Evolutionary conservation across 2,113 vertebrate species (phyloP), one percentile per base, ranked within the genome.

Genomic region (Nyctereutes procyonoides): DNA sequence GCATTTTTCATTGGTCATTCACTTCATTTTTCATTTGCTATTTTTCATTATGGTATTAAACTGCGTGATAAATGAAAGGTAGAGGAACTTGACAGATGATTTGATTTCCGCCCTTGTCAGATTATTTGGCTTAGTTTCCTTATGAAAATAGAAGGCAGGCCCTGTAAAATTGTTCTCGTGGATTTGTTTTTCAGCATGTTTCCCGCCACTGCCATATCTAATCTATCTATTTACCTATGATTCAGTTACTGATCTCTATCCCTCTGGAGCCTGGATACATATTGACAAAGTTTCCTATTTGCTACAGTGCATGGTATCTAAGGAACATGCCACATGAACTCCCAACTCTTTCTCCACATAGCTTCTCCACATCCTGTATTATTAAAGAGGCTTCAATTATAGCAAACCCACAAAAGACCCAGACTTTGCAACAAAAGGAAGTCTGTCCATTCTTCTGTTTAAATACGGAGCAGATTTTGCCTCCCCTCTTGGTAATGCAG

Each of bases 201-300:
- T 96, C 88, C 96, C 43, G 73, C 94, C 95, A 97, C 96, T 95
- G 97, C 98, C 91, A 96, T 77, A 85, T 97, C 97, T 98, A 97
- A 98, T 98, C 96, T 98, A 98, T 98, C 96, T 98, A 97, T 98
- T 98, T 98, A 98, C 98, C 98, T 98, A 89, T 93, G 96, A 98
- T 94, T 98, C 98, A 97, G 73, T 97, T 98, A 98, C 94, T 97
- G 98, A 98, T 98, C 98, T 97, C 97, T 97, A 91, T 98, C 97
- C 97, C 98, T 92, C 95, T 55, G 93, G 96, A 98, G 96, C 94
- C 93, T 95, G 98, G 95, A 97, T 97, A 98, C 67, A 94, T 98
- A 98, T 96, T 97, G 98, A 96, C 84, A 97, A 98, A 98, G 93
- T 97, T 98, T 98, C 83, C 92, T 94, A 60, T 97, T 98, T 93